These are phyloP conservation scores for Drosophila pandora DNA, from an alignment of 1,140 invertebrate species.

Conservation along the genomic window DNA sequence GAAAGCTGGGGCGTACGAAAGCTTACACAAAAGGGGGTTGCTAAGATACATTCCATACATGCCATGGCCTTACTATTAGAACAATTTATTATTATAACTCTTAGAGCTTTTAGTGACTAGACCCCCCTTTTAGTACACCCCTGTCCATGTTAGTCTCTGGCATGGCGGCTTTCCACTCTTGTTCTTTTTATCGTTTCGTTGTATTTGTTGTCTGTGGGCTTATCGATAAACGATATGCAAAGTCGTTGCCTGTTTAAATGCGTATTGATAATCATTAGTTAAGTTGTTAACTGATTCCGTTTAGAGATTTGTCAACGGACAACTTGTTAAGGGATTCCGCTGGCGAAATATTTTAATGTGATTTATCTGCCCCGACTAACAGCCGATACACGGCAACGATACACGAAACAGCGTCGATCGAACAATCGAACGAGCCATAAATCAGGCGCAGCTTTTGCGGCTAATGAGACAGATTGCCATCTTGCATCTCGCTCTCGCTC, in stretches of 20 bases:
- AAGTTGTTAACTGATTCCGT: conserved; percentile 79
- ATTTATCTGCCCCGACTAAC: conserved; percentile 64
- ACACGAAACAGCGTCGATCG: conserved; percentile 22
- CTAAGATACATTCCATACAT: neutral
- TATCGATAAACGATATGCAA: conserved; percentile 42
- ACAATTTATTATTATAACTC: too few species aligned
- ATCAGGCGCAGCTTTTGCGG: conserved; percentile 61
- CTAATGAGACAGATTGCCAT: conserved; percentile 76
- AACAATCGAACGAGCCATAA: conserved; percentile 49
- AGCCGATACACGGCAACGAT: conserved; percentile 10
- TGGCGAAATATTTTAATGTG: conserved; percentile 77
- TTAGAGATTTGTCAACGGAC: conserved; percentile 74
- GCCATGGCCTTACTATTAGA: too few species aligned
- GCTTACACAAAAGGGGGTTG: neutral
- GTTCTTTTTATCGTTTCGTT: neutral
- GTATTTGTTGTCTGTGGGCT: conserved; percentile 5
- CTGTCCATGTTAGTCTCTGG: neutral
- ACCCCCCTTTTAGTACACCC: neutral
- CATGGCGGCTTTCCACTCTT: conserved; percentile 11
- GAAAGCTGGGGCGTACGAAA: neutral
- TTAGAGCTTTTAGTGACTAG: too few species aligned
- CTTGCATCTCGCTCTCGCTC: conserved; percentile 14
- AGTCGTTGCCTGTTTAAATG: conserved; percentile 55
- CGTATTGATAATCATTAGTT: conserved; percentile 81
- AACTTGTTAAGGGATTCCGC: conserved; percentile 29